Conservation (phyloP, 2,113 vertebrate species). For the Corythaixoides concolor region DNA sequence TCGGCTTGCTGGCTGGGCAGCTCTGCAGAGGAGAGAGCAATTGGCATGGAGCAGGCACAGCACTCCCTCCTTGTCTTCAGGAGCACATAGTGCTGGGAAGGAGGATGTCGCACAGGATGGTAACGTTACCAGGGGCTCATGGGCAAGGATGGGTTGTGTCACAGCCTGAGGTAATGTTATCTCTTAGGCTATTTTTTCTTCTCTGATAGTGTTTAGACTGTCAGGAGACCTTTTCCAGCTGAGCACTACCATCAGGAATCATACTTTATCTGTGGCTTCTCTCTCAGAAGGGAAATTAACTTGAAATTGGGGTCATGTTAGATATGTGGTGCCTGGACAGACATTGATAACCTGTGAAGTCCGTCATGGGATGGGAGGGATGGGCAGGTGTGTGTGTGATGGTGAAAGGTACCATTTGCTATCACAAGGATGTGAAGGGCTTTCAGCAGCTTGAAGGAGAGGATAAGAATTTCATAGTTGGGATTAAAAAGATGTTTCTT, state of each 20-base stretch:
- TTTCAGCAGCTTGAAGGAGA: neutral
- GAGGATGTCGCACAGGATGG: neutral
- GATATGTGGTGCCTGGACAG: neutral
- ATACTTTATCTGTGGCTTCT: neutral
- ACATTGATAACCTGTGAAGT: neutral
- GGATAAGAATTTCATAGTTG: neutral
- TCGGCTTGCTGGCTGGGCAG: neutral
- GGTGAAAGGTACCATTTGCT: neutral
- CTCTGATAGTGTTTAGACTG: neutral
- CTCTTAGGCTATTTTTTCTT: neutral
- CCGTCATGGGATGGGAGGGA: neutral
- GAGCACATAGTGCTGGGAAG: accelerated
- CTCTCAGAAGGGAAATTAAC: neutral
- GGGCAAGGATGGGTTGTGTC: neutral
- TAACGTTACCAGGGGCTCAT: neutral
- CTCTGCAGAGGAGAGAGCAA: neutral
- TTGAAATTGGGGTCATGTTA: neutral
- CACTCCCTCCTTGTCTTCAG: neutral
- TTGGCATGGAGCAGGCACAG: neutral
- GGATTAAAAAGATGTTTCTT: neutral
- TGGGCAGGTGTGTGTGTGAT: neutral
- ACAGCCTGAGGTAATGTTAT: neutral
- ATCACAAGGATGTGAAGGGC: neutral
- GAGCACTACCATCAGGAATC: neutral
- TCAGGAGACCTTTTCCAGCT: neutral